phyloP scores from a whole-genome alignment of 1,140 invertebrate species.

The Stegodyphus mimosarum region DNA sequence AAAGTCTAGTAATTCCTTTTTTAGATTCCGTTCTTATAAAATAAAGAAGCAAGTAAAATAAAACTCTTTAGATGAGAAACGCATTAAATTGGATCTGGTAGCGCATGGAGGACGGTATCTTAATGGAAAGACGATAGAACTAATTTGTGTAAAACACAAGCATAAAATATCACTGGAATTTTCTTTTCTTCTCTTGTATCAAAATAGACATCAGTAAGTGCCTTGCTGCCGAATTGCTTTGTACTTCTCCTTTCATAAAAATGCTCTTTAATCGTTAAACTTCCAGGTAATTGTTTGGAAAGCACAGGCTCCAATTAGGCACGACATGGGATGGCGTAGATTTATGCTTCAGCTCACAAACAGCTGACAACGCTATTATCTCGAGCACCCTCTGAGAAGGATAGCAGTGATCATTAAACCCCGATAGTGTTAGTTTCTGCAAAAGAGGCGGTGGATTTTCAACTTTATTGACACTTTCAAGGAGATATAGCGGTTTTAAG shows the following conservation, averaged over 20 bases:
- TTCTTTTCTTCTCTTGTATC: too few species aligned
- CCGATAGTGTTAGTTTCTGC: conserved; percentile 38
- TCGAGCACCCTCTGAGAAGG: conserved; percentile 24
- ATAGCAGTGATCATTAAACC: conserved; percentile 35
- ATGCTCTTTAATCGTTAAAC: conserved; percentile 19
- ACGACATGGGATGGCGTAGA: conserved; percentile 22
- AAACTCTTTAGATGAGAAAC: too few species aligned
- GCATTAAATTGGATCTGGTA: too few species aligned
- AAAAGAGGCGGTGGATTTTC: conserved; percentile 43
- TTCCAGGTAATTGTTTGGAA: conserved; percentile 37
- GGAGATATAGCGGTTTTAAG: conserved; percentile 18
- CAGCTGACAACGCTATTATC: conserved; percentile 47
- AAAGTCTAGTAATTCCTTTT: too few species aligned
- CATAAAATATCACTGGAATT: too few species aligned
- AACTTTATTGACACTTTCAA: conserved; percentile 47
- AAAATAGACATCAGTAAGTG: too few species aligned
- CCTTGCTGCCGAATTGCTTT: conserved; percentile 2
- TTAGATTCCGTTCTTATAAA: too few species aligned
- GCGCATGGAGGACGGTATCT: too few species aligned
- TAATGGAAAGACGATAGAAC: too few species aligned
- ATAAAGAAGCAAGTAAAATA: too few species aligned
- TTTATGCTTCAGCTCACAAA: conserved; percentile 33
- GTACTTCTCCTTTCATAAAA: conserved; percentile 17
- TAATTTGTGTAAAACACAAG: too few species aligned
- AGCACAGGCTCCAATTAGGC: conserved; percentile 29